Evolutionary conservation across 2,888 invertebrate genomes (phyloP).

Genomic region (Zaprionus obscuricornis): DNA sequence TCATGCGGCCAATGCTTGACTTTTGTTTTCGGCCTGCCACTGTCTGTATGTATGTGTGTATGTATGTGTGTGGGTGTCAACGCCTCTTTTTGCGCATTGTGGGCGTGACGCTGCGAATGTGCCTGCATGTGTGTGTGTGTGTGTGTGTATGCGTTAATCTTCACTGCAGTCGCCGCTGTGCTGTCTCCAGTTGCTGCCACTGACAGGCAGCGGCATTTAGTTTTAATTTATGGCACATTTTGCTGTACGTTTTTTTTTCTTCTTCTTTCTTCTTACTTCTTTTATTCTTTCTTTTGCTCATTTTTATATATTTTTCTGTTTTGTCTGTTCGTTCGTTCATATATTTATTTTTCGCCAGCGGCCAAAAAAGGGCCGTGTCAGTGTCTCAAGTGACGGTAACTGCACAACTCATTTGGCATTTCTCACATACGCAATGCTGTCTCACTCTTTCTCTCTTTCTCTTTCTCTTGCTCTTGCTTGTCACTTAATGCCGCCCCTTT

Average conservation of each 20-base stretch:
- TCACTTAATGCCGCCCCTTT: too few species aligned
- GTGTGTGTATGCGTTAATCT: slow-evolving; percentile 65
- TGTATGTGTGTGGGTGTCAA: slow-evolving; percentile 40
- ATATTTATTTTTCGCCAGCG: slow-evolving; percentile 8
- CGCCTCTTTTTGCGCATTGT: slow-evolving; percentile 43
- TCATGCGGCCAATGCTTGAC: slow-evolving; percentile 73
- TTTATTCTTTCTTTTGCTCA: slow-evolving; percentile 1
- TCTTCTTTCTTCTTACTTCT: background rate
- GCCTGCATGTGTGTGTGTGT: slow-evolving; percentile 4
- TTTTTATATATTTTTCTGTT: slow-evolving; percentile 3
- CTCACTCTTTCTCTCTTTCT: background rate
- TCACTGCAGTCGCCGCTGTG: slow-evolving; percentile 62
- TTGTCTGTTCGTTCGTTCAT: too few species aligned
- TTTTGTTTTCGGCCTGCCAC: slow-evolving; percentile 60
- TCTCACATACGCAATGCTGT: slow-evolving; percentile 4
- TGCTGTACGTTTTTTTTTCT: slow-evolving; percentile 42
- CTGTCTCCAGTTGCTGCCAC: slow-evolving; percentile 63
- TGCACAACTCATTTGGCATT: slow-evolving; percentile 51
- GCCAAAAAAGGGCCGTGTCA: slow-evolving; percentile 43
- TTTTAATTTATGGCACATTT: slow-evolving; percentile 76
- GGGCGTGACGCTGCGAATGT: slow-evolving; percentile 35
- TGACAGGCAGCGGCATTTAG: slow-evolving; percentile 77
- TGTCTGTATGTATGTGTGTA: slow-evolving; percentile 17
- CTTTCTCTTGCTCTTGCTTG: too few species aligned
- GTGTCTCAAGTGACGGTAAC: slow-evolving; percentile 52